Percentiles rank a stretch among this genome's conserved stretches.
Evolutionary conservation across 2,797 vertebrate genomes (phyloP).

Genomic region (Brachymystax lenok): DNA sequence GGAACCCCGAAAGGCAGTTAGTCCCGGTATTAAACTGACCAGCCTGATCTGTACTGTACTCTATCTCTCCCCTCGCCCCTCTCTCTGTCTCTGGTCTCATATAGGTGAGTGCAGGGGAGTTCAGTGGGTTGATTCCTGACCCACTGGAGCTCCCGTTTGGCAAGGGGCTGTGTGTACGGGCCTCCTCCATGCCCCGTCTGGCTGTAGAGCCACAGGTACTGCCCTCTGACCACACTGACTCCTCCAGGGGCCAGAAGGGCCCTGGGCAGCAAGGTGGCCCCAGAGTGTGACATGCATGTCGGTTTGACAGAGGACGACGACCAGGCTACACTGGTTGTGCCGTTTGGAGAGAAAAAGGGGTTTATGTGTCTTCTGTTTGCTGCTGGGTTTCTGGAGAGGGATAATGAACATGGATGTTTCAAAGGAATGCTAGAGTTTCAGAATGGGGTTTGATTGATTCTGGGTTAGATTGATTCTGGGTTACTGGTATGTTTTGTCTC

Average conservation of each 20-base stretch:
- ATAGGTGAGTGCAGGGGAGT: constrained; percentile 84
- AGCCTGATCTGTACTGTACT: constrained; percentile 53
- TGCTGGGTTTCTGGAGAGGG: constrained; percentile 32
- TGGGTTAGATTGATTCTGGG: constrained; percentile 50
- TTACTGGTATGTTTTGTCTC: constrained; percentile 38
- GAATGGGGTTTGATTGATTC: constrained; percentile 17
- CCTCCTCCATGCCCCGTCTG: constrained; percentile 94
- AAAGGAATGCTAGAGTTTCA: constrained; percentile 12
- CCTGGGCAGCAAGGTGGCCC: neutral
- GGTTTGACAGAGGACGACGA: constrained; percentile 17
- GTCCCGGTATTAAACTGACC: constrained; percentile 31
- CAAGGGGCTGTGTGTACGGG: constrained; percentile 88
- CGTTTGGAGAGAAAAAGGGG: constrained; percentile 13
- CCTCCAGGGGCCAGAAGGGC: neutral
- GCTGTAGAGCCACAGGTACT: constrained; percentile 90
- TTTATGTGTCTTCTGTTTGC: constrained; percentile 24
- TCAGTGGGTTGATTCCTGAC: constrained; percentile 89
- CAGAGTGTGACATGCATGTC: constrained; percentile 26
- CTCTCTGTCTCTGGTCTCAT: constrained; percentile 79
- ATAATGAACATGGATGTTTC: constrained; percentile 1
- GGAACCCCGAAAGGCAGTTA: constrained; percentile 26
- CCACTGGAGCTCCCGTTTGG: constrained; percentile 86
- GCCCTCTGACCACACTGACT: constrained; percentile 41
- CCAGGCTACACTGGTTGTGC: neutral
- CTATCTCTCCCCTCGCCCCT: constrained; percentile 51